phyloP scores from a whole-genome alignment of 1,140 invertebrate genomes.

The Phocides pigmalion region DNA sequence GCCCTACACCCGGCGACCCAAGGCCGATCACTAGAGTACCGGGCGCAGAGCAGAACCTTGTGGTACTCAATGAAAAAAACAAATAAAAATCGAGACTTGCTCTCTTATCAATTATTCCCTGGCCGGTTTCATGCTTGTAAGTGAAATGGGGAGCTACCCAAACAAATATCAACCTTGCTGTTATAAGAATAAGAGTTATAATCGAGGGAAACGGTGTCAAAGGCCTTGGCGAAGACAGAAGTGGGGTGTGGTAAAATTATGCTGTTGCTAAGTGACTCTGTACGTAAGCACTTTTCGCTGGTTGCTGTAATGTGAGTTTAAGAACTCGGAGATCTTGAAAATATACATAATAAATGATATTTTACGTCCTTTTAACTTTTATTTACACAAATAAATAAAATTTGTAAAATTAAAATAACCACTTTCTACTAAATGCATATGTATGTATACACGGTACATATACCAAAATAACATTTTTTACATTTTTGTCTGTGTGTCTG shows the following conservation, averaged over 20 bases:
- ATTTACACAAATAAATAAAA: too few species aligned
- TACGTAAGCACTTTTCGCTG: conserved; percentile 32
- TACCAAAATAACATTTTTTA: too few species aligned
- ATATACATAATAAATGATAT: not conserved
- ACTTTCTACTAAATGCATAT: too few species aligned
- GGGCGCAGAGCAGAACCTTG: conserved; percentile 42
- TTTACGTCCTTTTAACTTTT: not conserved
- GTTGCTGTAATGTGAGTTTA: conserved; percentile 20
- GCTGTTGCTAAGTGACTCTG: conserved; percentile 54
- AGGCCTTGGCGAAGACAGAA: conserved; percentile 53
- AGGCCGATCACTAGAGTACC: conserved; percentile 41
- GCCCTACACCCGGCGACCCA: conserved; percentile 43
- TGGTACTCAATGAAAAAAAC: conserved; percentile 48
- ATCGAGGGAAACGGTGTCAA: conserved; percentile 23
- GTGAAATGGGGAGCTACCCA: conserved; percentile 40
- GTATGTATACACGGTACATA: too few species aligned
- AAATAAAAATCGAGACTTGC: conserved; percentile 54
- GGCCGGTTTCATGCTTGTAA: conserved; percentile 57
- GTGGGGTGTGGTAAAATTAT: conserved; percentile 51
- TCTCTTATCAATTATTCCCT: conserved; percentile 62
- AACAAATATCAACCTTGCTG: conserved; percentile 35
- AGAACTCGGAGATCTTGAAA: not conserved
- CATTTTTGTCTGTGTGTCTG: too few species aligned
- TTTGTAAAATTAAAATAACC: too few species aligned
- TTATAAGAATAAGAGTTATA: conserved; percentile 21